Evolutionary conservation across 2,888 invertebrate genomes (phyloP), one percentile per base, ranked within the genome.

Genomic region (Deroplatys truncata): DNA sequence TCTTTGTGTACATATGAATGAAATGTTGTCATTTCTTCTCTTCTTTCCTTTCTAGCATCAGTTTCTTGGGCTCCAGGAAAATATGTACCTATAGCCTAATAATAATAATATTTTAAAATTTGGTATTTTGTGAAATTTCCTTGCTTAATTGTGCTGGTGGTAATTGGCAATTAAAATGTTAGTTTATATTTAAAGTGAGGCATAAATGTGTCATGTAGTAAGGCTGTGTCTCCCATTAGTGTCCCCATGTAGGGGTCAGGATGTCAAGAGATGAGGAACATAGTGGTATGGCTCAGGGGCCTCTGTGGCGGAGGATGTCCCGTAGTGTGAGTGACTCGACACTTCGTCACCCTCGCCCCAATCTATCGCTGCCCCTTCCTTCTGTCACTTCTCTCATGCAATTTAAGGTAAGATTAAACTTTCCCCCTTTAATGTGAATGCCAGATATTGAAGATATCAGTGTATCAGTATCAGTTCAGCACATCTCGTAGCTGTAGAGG

Each of bases 381-480:
- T 93, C 93, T 88, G 92, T 93, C 90, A 92, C 93, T 28, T 92
- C 93, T 89, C 91, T 93, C 88, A 93, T 93, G 93, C 93, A 93
- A 90, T 93, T 93, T 90, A 93, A 93, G 93, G 93, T 93, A 92
- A 91, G 91, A 29, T 25, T 20, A 84, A 29, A 49, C 29, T 16
- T 84, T 31, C 83, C 56, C 10, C 84, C 43, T 16, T 35, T 89
- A 72, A 72, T 72, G 16, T 72, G 56, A 72, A 72, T 72, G 56
- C 56, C 56, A 20, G 20, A 20, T 16, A 72, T 20, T 72, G 56
- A 20, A 56, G 56, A 56, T 56, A 56, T 56, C 35, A 35, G 1
- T 43, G 43, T 43, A 43, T 43, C 13, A 43, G 43, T 43, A 43
- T 43, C 20, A 72, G 56, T 72, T 72, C 56, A 72, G 56, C 56